These are phyloP conservation scores for Hormaphis cornu DNA, from an alignment of 1,140 invertebrate species.

Conservation along the genomic window DNA sequence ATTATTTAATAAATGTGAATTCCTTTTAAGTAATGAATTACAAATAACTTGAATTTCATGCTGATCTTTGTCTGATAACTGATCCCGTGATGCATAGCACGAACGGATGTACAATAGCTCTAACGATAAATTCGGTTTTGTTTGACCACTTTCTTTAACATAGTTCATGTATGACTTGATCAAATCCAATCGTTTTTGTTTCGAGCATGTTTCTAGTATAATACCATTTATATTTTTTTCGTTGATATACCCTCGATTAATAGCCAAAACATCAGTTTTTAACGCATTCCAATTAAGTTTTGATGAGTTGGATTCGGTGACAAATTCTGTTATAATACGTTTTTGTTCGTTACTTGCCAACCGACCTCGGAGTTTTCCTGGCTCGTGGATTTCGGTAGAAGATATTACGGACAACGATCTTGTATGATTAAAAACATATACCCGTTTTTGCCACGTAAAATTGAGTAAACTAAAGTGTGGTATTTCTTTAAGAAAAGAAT, in stretches of 20 bases:
- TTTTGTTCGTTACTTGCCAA: constrained; percentile 12
- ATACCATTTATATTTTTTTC: constrained; percentile 21
- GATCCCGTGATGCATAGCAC: background rate
- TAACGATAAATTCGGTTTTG: background rate
- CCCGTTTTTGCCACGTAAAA: background rate
- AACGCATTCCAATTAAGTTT: background rate
- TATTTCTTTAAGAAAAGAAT: background rate
- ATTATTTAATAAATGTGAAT: background rate
- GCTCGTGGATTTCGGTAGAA: background rate
- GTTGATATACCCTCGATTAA: constrained; percentile 17
- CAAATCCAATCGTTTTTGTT: constrained; percentile 2
- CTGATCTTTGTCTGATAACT: background rate
- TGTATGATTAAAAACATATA: background rate
- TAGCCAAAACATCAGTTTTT: background rate
- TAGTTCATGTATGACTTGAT: constrained; percentile 17
- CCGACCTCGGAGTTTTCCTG: background rate
- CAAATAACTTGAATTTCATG: background rate
- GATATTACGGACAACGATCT: background rate
- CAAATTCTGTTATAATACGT: constrained; percentile 2
- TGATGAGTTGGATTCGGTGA: background rate
- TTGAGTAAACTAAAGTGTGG: background rate
- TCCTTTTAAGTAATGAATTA: background rate
- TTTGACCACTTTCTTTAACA: background rate
- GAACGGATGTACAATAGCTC: constrained; percentile 7
- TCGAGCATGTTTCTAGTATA: constrained; percentile 5